These are phyloP conservation scores for Stercorarius parasiticus DNA, from an alignment of 2,113 vertebrate genomes.

Conservation along the genomic window DNA sequence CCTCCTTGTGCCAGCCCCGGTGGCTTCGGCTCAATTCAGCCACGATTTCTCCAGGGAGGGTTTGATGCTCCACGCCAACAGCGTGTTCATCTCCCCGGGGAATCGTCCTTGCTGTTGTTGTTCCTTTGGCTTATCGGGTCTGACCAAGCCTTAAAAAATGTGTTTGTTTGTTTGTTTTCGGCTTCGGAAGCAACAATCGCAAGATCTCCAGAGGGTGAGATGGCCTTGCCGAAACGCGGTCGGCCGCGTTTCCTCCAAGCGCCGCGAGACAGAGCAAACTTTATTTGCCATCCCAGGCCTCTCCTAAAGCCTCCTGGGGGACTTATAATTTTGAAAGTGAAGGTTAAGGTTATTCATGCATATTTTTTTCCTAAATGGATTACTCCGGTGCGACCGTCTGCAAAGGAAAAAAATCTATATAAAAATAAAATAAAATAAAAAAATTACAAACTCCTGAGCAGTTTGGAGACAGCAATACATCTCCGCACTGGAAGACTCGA, in stretches of 20 bases:
- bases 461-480: neutral
- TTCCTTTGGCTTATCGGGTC: neutral
- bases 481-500: conserved; percentile 22
- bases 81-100: neutral
- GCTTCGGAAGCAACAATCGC: neutral
- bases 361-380: conserved; percentile 41
- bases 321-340: conserved; percentile 48
- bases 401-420: neutral
- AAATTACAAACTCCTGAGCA: neutral
- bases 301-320: conserved; percentile 23
- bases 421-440: neutral
- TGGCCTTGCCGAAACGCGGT: neutral
- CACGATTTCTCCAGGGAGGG: rapidly evolving
- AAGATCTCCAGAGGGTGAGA: neutral
- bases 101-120: neutral
- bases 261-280: conserved; percentile 16
- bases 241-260: neutral
- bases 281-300: conserved; percentile 40
- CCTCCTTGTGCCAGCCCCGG: neutral
- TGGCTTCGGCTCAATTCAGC: neutral
- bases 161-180: neutral
- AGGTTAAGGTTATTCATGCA: conserved; percentile 53
- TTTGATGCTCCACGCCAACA: neutral
- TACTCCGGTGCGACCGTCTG: neutral
- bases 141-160: neutral